A percentile compares a stretch with the other conserved stretches of the same genome.
These are phyloP conservation scores for Petrophora chlorosata DNA, from an alignment of 2,888 invertebrate genomes.

Conservation along the genomic window DNA sequence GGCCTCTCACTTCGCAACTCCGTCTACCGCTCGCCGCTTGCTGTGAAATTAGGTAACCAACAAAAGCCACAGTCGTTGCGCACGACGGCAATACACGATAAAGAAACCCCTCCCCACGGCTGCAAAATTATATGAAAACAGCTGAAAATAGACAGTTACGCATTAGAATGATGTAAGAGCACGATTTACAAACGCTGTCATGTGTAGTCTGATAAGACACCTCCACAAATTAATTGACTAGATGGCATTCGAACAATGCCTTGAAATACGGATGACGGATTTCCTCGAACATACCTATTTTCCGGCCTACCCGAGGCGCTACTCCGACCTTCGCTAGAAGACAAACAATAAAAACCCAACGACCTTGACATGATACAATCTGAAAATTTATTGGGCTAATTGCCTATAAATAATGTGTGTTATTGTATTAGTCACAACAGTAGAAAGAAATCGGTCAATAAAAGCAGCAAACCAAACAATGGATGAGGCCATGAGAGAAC, in stretches of 20 bases:
- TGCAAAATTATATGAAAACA: conserved; percentile 52
- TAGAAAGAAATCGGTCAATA: conserved; percentile 56
- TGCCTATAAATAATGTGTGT: conserved; percentile 70
- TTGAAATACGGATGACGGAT: conserved; percentile 77
- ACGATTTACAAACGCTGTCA: conserved; percentile 47
- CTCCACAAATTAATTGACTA: conserved; percentile 50
- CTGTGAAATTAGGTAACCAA: conserved; percentile 82
- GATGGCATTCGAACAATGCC: conserved; percentile 66
- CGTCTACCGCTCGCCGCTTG: conserved; percentile 71
- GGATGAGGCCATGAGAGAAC: conserved; percentile 59
- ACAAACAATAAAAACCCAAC: conserved; percentile 76
- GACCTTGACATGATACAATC: conserved; percentile 79
- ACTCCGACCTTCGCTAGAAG: conserved; percentile 76
- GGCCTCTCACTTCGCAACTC: conserved; percentile 83
- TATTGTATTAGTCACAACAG: conserved; percentile 68
- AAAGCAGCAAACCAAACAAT: conserved; percentile 65
- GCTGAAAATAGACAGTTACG: conserved; percentile 47
- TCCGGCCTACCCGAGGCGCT: conserved; percentile 70
- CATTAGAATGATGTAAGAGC: conserved; percentile 52
- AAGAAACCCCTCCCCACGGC: conserved; percentile 59
- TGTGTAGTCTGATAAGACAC: conserved; percentile 49
- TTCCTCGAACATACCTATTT: conserved; percentile 74
- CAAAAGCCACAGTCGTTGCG: conserved; percentile 70
- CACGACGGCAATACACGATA: conserved; percentile 63
- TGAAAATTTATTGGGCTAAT: conserved; percentile 72